Conservation (phyloP, 1,140 invertebrate genomes). For the Heterodera schachtii region DNA sequence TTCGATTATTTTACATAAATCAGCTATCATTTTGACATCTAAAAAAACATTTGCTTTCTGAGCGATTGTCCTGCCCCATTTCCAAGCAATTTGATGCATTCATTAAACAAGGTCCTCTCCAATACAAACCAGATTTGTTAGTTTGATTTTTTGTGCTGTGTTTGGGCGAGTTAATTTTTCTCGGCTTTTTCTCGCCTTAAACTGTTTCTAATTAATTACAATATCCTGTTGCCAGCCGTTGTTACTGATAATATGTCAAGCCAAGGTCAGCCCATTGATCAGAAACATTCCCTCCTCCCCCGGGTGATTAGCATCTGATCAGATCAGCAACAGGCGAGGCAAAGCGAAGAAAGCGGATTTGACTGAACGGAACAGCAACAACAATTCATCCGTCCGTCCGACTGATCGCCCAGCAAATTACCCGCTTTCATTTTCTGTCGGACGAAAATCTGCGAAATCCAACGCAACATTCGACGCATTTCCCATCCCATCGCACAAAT, state of each 20-base stretch:
- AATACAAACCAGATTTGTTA: too few species aligned
- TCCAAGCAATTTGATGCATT: too few species aligned
- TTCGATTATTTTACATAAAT: too few species aligned
- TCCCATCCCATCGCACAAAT: background rate
- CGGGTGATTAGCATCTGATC: background rate
- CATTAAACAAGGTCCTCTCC: too few species aligned
- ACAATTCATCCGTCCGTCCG: background rate
- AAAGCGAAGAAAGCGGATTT: background rate
- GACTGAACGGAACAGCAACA: constrained; percentile 4
- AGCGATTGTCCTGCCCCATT: too few species aligned
- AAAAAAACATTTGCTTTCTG: too few species aligned
- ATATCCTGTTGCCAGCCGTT: background rate
- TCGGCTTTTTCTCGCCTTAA: background rate
- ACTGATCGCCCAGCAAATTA: background rate
- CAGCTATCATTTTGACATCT: too few species aligned
- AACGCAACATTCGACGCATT: constrained; percentile 5
- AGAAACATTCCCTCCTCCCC: background rate
- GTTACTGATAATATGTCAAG: background rate
- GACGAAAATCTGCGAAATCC: constrained; percentile 2
- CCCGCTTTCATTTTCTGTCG: background rate
- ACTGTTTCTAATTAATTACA: background rate
- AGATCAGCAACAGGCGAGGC: background rate
- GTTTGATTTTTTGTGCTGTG: background rate
- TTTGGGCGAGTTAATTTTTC: background rate
- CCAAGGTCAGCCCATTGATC: background rate